phyloP scores from a whole-genome alignment of 53 echinoderm and acorn worm species.

The Stichopus horrens region DNA sequence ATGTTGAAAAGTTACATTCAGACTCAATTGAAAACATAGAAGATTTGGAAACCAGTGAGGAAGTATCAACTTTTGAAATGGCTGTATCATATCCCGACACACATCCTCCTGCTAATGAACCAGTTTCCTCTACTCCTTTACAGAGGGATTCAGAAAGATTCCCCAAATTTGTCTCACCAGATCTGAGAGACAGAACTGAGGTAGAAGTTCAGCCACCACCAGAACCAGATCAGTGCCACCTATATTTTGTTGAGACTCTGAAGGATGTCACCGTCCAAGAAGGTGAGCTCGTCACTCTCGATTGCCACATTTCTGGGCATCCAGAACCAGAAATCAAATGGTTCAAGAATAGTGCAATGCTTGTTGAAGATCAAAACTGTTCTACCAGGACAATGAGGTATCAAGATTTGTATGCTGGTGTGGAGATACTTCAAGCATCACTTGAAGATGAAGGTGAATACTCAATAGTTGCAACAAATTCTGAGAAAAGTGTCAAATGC shows the following conservation, averaged over 20 bases:
- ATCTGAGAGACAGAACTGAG: background rate
- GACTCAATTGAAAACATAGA: background rate
- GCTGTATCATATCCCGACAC: background rate
- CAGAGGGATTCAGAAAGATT: conserved; percentile 1
- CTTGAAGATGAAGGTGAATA: conserved; percentile 76
- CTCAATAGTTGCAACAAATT: conserved; percentile 61
- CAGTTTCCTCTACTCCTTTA: conserved; percentile 2
- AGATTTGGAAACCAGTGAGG: background rate
- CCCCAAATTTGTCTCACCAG: conserved; percentile 39
- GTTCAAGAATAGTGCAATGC: conserved; percentile 77
- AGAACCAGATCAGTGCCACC: background rate
- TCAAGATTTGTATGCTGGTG: conserved; percentile 69
- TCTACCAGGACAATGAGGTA: conserved; percentile 57
- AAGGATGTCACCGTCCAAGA: conserved; percentile 67
- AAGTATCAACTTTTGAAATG: background rate
- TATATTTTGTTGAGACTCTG: conserved; percentile 65
- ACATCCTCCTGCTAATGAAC: background rate
- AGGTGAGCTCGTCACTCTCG: conserved; percentile 75
- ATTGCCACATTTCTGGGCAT: conserved; percentile 73
- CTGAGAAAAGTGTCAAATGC: conserved; percentile 60
- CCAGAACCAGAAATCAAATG: conserved; percentile 75
- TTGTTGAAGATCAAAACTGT: conserved; percentile 55
- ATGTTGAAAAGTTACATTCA: background rate
- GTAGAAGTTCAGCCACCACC: background rate
- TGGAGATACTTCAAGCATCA: conserved; percentile 66